A percentile compares a stretch with the other conserved stretches of the same genome.
phyloP scores from a whole-genome alignment of 92 coral and sea anemone genomes.

The Scolanthus callimorphus region DNA sequence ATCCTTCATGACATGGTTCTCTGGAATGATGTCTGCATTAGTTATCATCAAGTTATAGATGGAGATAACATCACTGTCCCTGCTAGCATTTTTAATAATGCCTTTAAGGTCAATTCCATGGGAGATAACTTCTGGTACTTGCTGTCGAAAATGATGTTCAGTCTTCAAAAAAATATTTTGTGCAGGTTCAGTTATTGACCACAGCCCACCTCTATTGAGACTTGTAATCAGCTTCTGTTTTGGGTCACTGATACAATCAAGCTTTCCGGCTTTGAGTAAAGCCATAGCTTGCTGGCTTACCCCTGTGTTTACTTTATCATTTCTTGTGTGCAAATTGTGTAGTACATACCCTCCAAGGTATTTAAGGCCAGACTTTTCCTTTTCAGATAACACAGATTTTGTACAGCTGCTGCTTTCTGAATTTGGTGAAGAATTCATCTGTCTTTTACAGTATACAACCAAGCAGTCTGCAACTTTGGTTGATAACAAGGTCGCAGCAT shows the following conservation, averaged over 20 bases:
- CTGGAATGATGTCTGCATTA: background rate
- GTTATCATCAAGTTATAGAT: background rate
- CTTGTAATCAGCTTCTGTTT: constrained; percentile 2
- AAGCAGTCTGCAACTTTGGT: constrained; percentile 27
- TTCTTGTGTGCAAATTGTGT: constrained; percentile 13
- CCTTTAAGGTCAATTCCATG: background rate
- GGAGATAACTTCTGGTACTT: background rate
- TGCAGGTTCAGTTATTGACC: constrained; percentile 7
- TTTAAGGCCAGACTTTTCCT: constrained; percentile 18
- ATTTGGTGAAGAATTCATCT: background rate
- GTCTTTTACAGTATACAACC: background rate
- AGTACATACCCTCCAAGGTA: constrained; percentile 25
- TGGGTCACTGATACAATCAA: background rate
- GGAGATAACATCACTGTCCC: constrained; percentile 3
- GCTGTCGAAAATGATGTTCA: background rate
- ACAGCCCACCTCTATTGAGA: constrained; percentile 12
- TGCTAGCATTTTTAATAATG: background rate
- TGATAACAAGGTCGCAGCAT: constrained; percentile 17
- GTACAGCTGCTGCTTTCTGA: background rate
- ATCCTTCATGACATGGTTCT: constrained; percentile 4
- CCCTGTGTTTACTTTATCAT: background rate
- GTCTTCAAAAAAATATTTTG: constrained; percentile 7
- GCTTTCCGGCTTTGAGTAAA: constrained; percentile 7
- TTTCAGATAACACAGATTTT: constrained; percentile 10
- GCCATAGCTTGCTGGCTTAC: constrained; percentile 7